Base-by-base conservation (phyloP, 1,140 invertebrate species). In the Hestina assimilis region DNA sequence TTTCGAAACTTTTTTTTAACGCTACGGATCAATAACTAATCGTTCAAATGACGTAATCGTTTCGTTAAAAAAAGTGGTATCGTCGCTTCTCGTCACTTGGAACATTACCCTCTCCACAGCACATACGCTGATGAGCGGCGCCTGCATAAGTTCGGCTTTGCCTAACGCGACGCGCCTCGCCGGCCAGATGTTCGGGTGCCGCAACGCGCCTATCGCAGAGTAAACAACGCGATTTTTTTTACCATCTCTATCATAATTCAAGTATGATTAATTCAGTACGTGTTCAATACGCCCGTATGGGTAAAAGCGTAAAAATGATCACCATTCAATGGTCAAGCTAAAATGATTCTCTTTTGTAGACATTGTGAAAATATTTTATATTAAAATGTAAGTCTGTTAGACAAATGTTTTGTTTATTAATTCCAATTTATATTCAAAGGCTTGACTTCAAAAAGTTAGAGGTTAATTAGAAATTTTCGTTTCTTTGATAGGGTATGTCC, bases 41-140 rank as follows among this genome's bases (percentile, higher is more conserved):
- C n/a, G n/a, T n/a, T n/a, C n/a, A n/a, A n/a, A n/a, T n/a, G n/a
- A n/a, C n/a, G n/a, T n/a, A n/a, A n/a, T n/a, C n/a, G n/a, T n/a
- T n/a, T n/a, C n/a, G n/a, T n/a, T n/a, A n/a, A n/a, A n/a, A n/a
- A n/a, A n/a, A n/a, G n/a, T n/a, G n/a, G n/a, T 8, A 55, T 24
- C 61, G 66, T 62, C 29, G 3, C 3, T 23, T 47, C 64, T 59
- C 23, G 12, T 64, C n/a, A n/a, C 9, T 47, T 21, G 20, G 1
- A 17, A 45, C 53, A 8, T 14, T 17, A 17, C 21, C 24, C 43
- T 68, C 60, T 52, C 65, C 63, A n/a, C n/a, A n/a, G n/a, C n/a
- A n/a, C n/a, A 62, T 63, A 43, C 59, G 64, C 71, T 78, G 73
- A 74, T 74, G 69, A 79, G 60, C 52, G 42, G 51, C 57, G 52